Percentiles rank a stretch among this genome's conserved stretches.
These are phyloP conservation scores for Mobula birostris DNA, from an alignment of 2,113 vertebrate genomes.

Conservation along the genomic window DNA sequence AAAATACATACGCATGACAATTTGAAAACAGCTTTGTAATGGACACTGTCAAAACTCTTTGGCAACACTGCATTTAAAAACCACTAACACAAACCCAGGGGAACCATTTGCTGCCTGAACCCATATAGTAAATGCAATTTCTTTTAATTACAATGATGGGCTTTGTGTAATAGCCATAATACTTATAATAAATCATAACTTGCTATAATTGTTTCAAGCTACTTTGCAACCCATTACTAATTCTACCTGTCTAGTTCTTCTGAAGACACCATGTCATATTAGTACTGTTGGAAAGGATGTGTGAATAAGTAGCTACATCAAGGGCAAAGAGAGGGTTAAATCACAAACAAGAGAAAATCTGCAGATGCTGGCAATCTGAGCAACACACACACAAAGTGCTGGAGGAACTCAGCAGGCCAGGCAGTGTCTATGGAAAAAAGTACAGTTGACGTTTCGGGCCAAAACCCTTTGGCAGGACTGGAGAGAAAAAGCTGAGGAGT, in stretches of 20 bases:
- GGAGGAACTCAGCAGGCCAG: too few species aligned
- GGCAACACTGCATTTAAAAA: conserved; percentile 46
- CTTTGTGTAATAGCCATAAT: conserved; percentile 60
- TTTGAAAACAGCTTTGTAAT: conserved; percentile 45
- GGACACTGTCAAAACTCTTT: conserved; percentile 55
- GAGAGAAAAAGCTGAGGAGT: too few species aligned
- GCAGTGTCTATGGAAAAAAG: too few species aligned
- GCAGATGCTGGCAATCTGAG: too few species aligned
- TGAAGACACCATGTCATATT: background rate
- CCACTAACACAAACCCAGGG: conserved; percentile 49
- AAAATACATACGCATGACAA: conserved; percentile 41
- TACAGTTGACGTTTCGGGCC: too few species aligned
- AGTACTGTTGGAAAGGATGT: background rate
- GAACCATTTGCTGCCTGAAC: conserved; percentile 50
- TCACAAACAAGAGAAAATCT: too few species aligned
- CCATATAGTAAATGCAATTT: conserved; percentile 57
- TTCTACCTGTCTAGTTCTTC: background rate
- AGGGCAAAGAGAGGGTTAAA: background rate
- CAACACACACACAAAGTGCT: too few species aligned
- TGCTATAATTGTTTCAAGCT: background rate
- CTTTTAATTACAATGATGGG: conserved; percentile 61
- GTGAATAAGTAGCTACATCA: background rate
- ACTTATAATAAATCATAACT: conserved; percentile 42
- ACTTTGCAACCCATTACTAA: background rate
- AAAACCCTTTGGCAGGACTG: too few species aligned